These are phyloP conservation scores for Halcyon chelicuti DNA, from an alignment of 2,797 vertebrate species.

Conservation along the genomic window DNA sequence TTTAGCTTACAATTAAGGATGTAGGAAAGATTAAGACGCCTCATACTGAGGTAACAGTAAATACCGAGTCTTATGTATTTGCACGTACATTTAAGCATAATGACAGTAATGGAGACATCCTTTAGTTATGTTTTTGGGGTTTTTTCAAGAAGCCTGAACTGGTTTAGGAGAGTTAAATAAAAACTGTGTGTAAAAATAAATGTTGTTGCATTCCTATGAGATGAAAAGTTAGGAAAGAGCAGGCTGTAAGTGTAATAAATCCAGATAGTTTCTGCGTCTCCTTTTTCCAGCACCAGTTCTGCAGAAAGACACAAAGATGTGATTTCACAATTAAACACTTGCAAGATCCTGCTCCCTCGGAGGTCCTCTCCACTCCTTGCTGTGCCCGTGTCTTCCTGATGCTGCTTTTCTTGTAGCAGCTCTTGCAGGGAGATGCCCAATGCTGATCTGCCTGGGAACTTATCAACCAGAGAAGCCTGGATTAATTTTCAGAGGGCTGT, in stretches of 20 bases:
- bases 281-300: neutral
- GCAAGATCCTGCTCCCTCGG: neutral
- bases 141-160: neutral
- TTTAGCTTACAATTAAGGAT: neutral
- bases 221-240: neutral
- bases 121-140: neutral
- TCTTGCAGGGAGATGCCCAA: fast-evolving
- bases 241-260: neutral
- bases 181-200: neutral
- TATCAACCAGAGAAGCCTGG: neutral
- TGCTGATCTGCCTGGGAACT: neutral
- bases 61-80: neutral
- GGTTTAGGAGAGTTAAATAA: neutral
- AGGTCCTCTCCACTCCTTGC: neutral
- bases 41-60: neutral
- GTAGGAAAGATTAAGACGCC: neutral
- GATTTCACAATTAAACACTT: neutral
- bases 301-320: neutral
- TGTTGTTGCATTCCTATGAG: neutral
- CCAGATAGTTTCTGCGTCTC: neutral
- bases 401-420: neutral
- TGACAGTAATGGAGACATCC: neutral
- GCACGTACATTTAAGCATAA: neutral
- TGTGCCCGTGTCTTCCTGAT: fast-evolving
- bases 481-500: neutral